Conservation (phyloP, 2,797 vertebrate species). For the Gymnodraco acuticeps region DNA sequence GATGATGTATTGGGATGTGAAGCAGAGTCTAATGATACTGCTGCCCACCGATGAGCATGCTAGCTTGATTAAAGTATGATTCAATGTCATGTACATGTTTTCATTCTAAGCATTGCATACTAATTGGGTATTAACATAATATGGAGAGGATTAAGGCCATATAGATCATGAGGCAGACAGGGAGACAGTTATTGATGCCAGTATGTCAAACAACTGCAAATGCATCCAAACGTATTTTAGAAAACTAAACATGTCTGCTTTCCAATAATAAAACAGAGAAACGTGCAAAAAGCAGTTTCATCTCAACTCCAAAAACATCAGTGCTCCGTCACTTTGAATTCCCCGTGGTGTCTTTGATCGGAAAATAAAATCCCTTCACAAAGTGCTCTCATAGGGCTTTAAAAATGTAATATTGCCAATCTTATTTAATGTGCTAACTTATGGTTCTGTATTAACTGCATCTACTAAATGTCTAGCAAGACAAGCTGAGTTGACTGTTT, state of each 20-base stretch:
- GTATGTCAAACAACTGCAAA: constrained; percentile 36
- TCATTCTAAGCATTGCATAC: constrained; percentile 57
- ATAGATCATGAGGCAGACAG: constrained; percentile 50
- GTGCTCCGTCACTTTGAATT: constrained; percentile 10
- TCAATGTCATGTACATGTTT: constrained; percentile 62
- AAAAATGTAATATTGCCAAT: constrained; percentile 44
- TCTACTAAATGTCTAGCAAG: constrained; percentile 9
- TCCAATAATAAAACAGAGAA: constrained; percentile 24
- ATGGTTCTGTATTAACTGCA: constrained; percentile 19
- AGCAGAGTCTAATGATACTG: constrained; percentile 44
- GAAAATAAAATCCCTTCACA: constrained; percentile 46
- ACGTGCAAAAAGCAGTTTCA: constrained; percentile 4
- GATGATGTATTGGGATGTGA: constrained; percentile 20
- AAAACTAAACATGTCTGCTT: constrained; percentile 41
- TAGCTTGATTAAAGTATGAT: constrained; percentile 69
- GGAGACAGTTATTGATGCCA: constrained; percentile 38
- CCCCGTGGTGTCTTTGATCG: constrained; percentile 34
- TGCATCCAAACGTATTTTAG: constrained; percentile 34
- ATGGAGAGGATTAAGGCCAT: constrained; percentile 46
- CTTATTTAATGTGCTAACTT: constrained; percentile 37
- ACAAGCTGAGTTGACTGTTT: constrained; percentile 28
- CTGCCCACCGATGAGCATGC: constrained; percentile 42
- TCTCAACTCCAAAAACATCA: constrained; percentile 37
- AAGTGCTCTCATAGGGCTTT: constrained; percentile 41
- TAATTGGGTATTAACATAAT: constrained; percentile 62